Evolutionary conservation across 2,888 invertebrate genomes (phyloP), one percentile per base, ranked within the genome.

Genomic region (Altica lythri): DNA sequence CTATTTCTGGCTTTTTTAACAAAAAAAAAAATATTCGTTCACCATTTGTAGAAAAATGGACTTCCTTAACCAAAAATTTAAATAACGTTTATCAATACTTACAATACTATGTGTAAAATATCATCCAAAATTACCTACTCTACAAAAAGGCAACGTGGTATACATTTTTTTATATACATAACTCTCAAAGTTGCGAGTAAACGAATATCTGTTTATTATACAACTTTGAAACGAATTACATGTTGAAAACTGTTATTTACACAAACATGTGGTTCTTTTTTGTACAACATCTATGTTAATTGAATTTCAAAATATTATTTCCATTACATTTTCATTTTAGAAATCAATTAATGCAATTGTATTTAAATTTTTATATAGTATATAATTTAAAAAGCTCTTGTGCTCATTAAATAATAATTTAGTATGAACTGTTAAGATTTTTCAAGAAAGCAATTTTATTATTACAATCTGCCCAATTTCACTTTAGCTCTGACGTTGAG

Each of bases 121-220:
- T 68, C 69, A 67, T 69, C 67, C 65, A 68, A 70, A 71, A 66
- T 64, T 63, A 68, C 61, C 61, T 63, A 63, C 53, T 60, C 57
- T 60, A 63, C 50, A 62, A 66, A 65, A 71, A 72, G 71, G 71
- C 71, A 71, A 68, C 70, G 62, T 68, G 71, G 71, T 70, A 66
- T 66, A 67, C 61, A 63, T 58, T 60, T 61, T 55, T 47, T 27
- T 66, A 66, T 67, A 65, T 68, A 68, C 63, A 66, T 46, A 61
- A 53, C 22, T 48, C 19, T 51, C 57, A 59, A 59, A 55, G 58
- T 57, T 60, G 58, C 53, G 57, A 55, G 50, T 51, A 59, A 57
- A 46, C 25, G 8, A 44, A 16, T 2, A 30, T n/a, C 5, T 16
- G 9, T 34, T 17, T 27, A 4, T 48, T 38, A 59, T 30, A 49